Base-by-base conservation (phyloP, 2,888 invertebrate species). In the Mesorhabditis belari region DNA sequence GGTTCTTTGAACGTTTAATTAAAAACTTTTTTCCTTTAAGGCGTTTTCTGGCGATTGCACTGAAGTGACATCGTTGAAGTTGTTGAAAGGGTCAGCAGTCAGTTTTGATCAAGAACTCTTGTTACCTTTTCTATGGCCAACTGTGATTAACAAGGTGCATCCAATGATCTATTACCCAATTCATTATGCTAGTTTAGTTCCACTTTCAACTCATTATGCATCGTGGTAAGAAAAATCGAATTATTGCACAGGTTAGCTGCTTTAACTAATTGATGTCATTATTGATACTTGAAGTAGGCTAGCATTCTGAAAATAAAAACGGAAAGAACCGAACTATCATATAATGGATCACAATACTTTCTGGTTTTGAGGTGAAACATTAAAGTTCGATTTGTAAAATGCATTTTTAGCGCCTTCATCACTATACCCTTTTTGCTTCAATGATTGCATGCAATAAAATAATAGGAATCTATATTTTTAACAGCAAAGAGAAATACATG, bases 61-160 rank as follows among this genome's bases (percentile, higher is more conserved):
- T 57, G 64, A 63, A 2, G 66, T 67, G 54, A 68, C 70, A n/a
- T 63, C 58, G 12, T 26, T 53, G 3, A 62, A 64, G n/a, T 57
- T 62, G 4, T 63, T 65, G 2, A 60, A 60, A 2, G 49, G 3
- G 5, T 27, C 52, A 1, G 25, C 26, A 4, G 62, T 75, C 2
- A 58, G 52, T 9, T 64, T 74, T 44, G 62, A 73, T 49, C 71
- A 74, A 29, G 75, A 75, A 50, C 57, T 77, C 24, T 67, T 61
- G 24, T 27, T 77, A 21, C 77, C 77, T 5, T 68, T 76, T 24
- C 67, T 70, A 61, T 76, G 75, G 75, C 77, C 77, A 4, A 71
- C 73, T 44, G 72, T 74, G 26, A 67, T 74, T 27, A 67, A 70
- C 24, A 62, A 72, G 57, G 69, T 69, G 23, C 17, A 28, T 26